Percentiles rank a stretch among this genome's conserved stretches.
These are phyloP conservation scores for mouse (Mus musculus) DNA, from an alignment of 2,113 vertebrate genomes.

Conservation along the genomic window DNA sequence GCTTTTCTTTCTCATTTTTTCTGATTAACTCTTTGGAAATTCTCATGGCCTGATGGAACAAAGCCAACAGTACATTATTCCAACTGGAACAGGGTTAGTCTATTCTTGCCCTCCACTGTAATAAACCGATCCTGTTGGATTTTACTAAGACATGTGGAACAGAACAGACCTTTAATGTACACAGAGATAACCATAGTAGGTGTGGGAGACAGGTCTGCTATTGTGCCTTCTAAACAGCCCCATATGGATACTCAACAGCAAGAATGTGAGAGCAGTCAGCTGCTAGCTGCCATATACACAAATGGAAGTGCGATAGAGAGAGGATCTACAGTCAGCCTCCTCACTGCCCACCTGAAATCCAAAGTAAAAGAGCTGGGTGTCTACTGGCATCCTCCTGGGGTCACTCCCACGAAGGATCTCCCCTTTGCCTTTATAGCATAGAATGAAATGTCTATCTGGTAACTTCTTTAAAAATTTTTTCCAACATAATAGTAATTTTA, in stretches of 20 bases:
- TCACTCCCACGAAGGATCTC: not conserved
- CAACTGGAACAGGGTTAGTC: not conserved
- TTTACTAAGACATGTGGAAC: not conserved
- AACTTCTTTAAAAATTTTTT: not conserved
- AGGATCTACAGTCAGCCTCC: not conserved
- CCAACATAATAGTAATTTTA: not conserved
- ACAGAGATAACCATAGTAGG: fast-evolving
- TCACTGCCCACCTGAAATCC: not conserved
- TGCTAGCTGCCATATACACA: not conserved
- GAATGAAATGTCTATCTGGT: not conserved
- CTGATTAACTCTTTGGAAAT: conserved; percentile 93
- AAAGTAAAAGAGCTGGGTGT: not conserved
- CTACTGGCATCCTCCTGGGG: not conserved
- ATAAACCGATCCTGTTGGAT: not conserved
- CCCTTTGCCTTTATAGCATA: not conserved
- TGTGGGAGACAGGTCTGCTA: not conserved
- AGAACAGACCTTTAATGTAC: not conserved
- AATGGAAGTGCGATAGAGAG: fast-evolving
- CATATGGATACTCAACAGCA: not conserved
- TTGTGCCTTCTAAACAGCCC: not conserved
- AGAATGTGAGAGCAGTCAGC: not conserved
- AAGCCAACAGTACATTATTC: not conserved
- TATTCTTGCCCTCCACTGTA: not conserved
- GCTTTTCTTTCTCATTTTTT: conserved; percentile 88
- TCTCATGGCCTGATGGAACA: conserved; percentile 87